These are phyloP conservation scores for Patella vulgata DNA, from an alignment of 1,140 invertebrate species.

Conservation along the genomic window DNA sequence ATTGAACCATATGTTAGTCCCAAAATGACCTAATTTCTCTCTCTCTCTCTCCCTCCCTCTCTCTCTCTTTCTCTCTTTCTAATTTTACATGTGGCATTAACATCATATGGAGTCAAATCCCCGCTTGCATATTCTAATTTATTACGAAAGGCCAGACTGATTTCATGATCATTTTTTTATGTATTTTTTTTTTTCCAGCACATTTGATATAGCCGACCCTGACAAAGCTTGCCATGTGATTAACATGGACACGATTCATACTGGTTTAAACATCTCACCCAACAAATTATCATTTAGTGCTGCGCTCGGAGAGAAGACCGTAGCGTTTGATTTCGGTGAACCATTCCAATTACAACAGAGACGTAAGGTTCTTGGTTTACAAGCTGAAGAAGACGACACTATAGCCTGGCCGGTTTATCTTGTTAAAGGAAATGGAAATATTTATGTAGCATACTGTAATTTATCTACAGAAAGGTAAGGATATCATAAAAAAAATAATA, in stretches of 20 bases:
- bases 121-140: too few relatives aligned
- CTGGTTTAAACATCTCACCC: slow-evolving; percentile 34
- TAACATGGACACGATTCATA: slow-evolving; percentile 41
- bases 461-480: slow-evolving; percentile 61
- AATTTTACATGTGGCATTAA: too few relatives aligned
- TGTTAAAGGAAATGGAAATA: slow-evolving; percentile 84
- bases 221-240: slow-evolving; percentile 54
- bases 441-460: slow-evolving; percentile 72
- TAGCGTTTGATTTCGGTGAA: slow-evolving; percentile 85
- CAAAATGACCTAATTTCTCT: too few relatives aligned
- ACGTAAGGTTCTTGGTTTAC: slow-evolving; percentile 12
- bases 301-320: slow-evolving; percentile 81
- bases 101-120: too few relatives aligned
- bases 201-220: slow-evolving; percentile 63
- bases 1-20: too few relatives aligned
- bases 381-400: slow-evolving; percentile 2
- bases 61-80: too few relatives aligned
- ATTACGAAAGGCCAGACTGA: too few relatives aligned
- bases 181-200: slow-evolving; percentile 41
- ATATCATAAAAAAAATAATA: background rate
- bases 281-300: slow-evolving; percentile 57
- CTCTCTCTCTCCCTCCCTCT: too few relatives aligned
- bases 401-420: slow-evolving; percentile 80
- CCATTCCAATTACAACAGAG: slow-evolving; percentile 61
- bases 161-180: too few relatives aligned